A percentile compares a stretch with the other conserved stretches of the same genome.
phyloP scores from a whole-genome alignment of 2,888 invertebrate species.

The Dastarcus helophoroides region DNA sequence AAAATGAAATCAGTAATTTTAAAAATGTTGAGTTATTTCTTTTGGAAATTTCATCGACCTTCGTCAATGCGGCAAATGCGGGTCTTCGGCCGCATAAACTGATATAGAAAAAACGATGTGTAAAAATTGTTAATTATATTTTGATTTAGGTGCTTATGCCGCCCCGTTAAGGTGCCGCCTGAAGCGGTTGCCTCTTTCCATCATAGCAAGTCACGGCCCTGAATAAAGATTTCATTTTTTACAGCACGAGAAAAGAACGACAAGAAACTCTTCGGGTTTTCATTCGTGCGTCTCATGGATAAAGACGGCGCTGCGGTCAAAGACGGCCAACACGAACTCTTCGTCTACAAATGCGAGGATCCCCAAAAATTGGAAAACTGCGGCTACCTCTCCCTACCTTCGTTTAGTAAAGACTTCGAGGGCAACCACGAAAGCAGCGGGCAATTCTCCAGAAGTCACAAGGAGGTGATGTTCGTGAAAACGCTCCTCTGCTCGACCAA shows the following conservation, averaged over 20 bases:
- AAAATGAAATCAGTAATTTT: too few species aligned
- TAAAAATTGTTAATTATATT: too few species aligned
- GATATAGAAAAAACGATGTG: too few species aligned
- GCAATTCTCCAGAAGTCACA: constrained; percentile 66
- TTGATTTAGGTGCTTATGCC: too few species aligned
- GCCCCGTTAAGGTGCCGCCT: too few species aligned
- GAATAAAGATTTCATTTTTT: too few species aligned
- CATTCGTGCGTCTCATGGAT: constrained; percentile 84
- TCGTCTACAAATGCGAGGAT: constrained; percentile 89
- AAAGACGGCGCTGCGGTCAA: constrained; percentile 79
- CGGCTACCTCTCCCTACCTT: constrained; percentile 52
- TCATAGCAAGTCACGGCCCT: too few species aligned
- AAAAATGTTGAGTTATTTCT: too few species aligned
- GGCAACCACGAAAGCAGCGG: constrained; percentile 45
- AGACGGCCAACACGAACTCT: constrained; percentile 81
- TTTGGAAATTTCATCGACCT: too few species aligned
- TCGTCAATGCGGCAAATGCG: too few species aligned
- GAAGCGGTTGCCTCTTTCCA: too few species aligned
- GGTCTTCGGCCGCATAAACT: too few species aligned
- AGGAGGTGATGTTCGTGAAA: constrained; percentile 71
- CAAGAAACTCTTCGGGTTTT: constrained; percentile 83
- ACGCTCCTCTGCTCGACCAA: constrained; percentile 92
- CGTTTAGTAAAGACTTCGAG: constrained; percentile 50
- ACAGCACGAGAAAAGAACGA: constrained; percentile 80
- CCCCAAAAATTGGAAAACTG: constrained; percentile 53